Conservation (phyloP, 92 coral and sea anemone species). For the Pocillopora meandrina region DNA sequence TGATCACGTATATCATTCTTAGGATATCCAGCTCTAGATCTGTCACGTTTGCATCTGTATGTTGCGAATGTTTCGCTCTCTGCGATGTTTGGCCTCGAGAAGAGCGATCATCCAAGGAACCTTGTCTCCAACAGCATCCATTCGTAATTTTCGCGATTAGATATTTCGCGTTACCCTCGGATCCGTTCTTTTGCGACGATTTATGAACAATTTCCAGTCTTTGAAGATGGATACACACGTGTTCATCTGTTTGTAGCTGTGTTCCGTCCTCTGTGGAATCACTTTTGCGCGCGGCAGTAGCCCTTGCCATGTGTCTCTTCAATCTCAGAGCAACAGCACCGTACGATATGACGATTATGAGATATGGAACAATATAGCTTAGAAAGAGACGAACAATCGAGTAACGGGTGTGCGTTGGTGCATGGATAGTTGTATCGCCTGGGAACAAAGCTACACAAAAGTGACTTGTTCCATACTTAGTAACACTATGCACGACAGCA, state of each 20-base stretch:
- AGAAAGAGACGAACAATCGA: background rate
- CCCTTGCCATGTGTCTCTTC: background rate
- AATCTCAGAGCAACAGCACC: background rate
- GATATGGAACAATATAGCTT: slow-evolving; percentile 1
- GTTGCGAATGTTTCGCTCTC: background rate
- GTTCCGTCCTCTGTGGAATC: background rate
- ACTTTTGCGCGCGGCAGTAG: background rate
- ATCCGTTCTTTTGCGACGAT: background rate
- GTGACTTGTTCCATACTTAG: background rate
- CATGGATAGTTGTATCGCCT: background rate
- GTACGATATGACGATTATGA: background rate
- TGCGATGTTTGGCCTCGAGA: background rate
- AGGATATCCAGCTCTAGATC: background rate
- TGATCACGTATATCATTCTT: slow-evolving; percentile 13
- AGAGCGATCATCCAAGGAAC: background rate
- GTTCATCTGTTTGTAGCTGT: background rate
- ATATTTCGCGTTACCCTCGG: too few species aligned
- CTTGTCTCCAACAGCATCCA: background rate
- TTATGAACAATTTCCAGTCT: background rate
- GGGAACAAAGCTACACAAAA: background rate
- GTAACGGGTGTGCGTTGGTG: background rate
- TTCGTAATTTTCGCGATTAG: background rate
- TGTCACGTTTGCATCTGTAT: background rate
- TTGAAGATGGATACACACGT: background rate
- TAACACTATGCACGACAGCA: background rate